A percentile compares a stretch with the other conserved stretches of the same genome.
phyloP scores from a whole-genome alignment of 2,888 invertebrate species.

The Agrypnus murinus region DNA sequence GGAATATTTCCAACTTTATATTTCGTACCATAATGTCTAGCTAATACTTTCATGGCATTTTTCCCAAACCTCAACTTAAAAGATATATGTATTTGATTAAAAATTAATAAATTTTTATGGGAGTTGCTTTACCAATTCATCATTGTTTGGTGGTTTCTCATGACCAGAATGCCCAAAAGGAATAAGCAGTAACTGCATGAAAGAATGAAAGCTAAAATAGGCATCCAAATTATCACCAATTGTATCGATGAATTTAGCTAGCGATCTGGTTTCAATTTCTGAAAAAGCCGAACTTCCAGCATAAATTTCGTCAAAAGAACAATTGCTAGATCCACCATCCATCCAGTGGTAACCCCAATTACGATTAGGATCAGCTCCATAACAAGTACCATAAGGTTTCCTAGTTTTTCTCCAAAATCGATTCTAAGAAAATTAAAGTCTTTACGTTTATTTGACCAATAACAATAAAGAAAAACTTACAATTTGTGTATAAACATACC shows the following conservation, averaged over 20 bases:
- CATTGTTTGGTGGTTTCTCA: slow-evolving; percentile 73
- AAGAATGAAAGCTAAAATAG: slow-evolving; percentile 83
- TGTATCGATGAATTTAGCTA: slow-evolving; percentile 73
- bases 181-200: slow-evolving; percentile 78
- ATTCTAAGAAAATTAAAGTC: slow-evolving; percentile 71
- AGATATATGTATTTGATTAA: not conserved
- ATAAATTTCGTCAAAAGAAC: slow-evolving; percentile 76
- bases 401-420: slow-evolving; percentile 83
- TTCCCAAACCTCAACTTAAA: slow-evolving; percentile 66
- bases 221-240: slow-evolving; percentile 73
- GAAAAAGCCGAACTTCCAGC: slow-evolving; percentile 80
- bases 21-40: slow-evolving; percentile 68
- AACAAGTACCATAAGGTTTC: slow-evolving; percentile 71
- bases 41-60: slow-evolving; percentile 64
- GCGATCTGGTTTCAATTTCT: slow-evolving; percentile 76
- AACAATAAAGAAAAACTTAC: no score
- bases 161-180: slow-evolving; percentile 78
- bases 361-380: slow-evolving; percentile 84
- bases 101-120: not conserved
- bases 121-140: slow-evolving; percentile 73
- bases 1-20: slow-evolving; percentile 71
- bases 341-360: slow-evolving; percentile 84
- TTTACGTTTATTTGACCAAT: no score
- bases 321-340: slow-evolving; percentile 73
- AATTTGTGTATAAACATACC: slow-evolving; percentile 76